These are phyloP conservation scores for Sturnus vulgaris DNA, from an alignment of 2,113 vertebrate species.

Conservation along the genomic window DNA sequence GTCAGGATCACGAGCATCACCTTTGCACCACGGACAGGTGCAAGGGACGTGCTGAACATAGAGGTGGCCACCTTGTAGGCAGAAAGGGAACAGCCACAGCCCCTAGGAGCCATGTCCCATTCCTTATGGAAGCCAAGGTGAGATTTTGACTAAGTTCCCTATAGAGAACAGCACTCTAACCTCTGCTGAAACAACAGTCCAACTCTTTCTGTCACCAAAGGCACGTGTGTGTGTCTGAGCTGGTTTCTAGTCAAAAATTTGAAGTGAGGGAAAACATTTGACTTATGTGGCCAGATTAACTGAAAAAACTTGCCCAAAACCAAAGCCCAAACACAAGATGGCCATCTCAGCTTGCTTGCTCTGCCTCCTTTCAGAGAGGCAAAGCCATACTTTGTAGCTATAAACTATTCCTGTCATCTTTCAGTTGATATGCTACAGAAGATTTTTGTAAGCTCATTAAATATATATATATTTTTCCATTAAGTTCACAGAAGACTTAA, in stretches of 20 bases:
- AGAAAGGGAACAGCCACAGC: neutral
- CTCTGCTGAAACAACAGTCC: neutral
- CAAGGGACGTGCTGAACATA: neutral
- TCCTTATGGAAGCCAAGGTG: neutral
- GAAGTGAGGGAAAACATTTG: neutral
- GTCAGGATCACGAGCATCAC: neutral
- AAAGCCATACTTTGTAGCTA: neutral
- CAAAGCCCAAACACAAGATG: neutral
- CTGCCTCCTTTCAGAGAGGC: neutral
- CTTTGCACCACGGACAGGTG: neutral
- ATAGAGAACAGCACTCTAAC: neutral
- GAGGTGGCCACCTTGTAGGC: neutral
- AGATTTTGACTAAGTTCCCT: neutral
- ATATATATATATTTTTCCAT: neutral
- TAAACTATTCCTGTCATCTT: neutral
- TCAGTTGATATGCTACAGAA: neutral
- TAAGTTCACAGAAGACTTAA: neutral
- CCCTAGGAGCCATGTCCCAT: rapidly evolving
- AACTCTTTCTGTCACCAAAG: neutral
- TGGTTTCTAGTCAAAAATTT: neutral
- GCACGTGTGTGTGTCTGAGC: neutral
- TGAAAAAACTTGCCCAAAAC: neutral
- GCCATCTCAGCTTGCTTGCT: neutral
- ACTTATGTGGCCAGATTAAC: neutral
- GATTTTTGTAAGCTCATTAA: conserved; percentile 25